Percentiles rank a stretch among this genome's conserved stretches.
Evolutionary conservation across 2,797 vertebrate genomes (phyloP).

Genomic region (Gallirallus australis): DNA sequence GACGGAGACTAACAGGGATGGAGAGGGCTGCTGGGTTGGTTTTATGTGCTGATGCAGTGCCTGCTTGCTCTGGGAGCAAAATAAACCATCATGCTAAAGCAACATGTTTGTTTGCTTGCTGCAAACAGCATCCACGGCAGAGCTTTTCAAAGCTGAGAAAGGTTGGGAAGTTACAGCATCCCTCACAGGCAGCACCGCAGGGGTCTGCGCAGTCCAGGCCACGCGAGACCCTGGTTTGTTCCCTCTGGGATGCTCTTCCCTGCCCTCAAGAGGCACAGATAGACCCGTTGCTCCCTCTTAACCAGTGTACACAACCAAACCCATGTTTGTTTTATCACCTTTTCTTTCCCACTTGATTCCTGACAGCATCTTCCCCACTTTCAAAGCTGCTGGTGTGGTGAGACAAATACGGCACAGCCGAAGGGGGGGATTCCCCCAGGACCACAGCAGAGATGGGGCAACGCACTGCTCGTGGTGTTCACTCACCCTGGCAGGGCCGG

Average conservation of each 20-base stretch:
- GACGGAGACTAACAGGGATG: neutral
- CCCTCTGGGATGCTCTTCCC: neutral
- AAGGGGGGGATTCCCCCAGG: neutral
- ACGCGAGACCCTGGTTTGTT: accelerated
- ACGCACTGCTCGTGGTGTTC: accelerated
- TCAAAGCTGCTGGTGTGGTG: neutral
- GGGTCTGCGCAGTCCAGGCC: accelerated
- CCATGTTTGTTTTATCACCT: conserved; percentile 39
- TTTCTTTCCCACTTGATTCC: conserved; percentile 44
- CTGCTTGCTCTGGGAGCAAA: neutral
- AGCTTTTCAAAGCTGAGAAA: neutral
- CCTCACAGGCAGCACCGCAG: neutral
- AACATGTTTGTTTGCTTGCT: accelerated
- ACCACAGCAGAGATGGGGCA: accelerated
- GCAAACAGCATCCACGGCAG: neutral
- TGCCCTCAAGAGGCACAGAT: neutral
- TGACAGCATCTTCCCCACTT: neutral
- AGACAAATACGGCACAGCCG: neutral
- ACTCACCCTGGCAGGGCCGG: neutral
- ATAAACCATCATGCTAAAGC: neutral
- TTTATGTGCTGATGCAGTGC: neutral
- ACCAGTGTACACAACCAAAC: conserved; percentile 33
- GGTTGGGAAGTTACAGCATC: neutral
- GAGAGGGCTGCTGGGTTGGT: neutral
- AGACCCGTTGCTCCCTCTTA: neutral